Evolutionary conservation across 2,888 invertebrate species (phyloP).

Genomic region (Phrixothrix hirtus): DNA sequence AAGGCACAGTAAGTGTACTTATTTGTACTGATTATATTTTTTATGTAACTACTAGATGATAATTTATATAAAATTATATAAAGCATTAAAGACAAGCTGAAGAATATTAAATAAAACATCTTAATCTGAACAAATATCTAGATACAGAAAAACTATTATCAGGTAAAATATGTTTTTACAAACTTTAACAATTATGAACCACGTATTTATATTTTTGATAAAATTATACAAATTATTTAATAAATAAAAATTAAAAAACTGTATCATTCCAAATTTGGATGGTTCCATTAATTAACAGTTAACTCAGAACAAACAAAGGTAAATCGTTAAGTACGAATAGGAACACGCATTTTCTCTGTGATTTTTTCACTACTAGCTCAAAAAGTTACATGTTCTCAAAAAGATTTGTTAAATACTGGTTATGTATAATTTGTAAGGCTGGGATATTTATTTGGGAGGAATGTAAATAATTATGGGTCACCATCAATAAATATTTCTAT

Average conservation of each 20-base stretch:
- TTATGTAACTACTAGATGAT: conserved; percentile 34
- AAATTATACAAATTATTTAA: too few species aligned
- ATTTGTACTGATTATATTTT: conserved; percentile 50
- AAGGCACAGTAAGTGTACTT: conserved; percentile 58
- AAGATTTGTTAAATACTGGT: too few species aligned
- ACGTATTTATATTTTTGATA: too few species aligned
- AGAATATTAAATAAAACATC: too few species aligned
- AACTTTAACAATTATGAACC: too few species aligned
- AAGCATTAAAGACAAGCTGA: conserved; percentile 10
- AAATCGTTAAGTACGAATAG: conserved; percentile 39
- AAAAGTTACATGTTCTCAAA: conserved; percentile 18
- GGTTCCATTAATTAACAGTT: conserved; percentile 22
- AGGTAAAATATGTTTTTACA: background rate
- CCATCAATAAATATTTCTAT: too few species aligned
- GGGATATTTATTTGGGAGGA: too few species aligned
- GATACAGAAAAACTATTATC: conserved; percentile 1
- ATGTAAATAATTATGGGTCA: too few species aligned
- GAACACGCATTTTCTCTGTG: conserved; percentile 38
- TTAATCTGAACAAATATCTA: too few species aligned
- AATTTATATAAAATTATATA: conserved; percentile 36
- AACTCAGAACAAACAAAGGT: conserved; percentile 25
- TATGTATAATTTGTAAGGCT: too few species aligned
- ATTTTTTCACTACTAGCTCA: conserved; percentile 25
- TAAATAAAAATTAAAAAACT: too few species aligned
- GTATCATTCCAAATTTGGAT: too few species aligned